Percentiles rank a stretch among this genome's conserved stretches.
These are phyloP conservation scores for Coturnix japonica DNA, from an alignment of 2,113 vertebrate genomes.

Conservation along the genomic window DNA sequence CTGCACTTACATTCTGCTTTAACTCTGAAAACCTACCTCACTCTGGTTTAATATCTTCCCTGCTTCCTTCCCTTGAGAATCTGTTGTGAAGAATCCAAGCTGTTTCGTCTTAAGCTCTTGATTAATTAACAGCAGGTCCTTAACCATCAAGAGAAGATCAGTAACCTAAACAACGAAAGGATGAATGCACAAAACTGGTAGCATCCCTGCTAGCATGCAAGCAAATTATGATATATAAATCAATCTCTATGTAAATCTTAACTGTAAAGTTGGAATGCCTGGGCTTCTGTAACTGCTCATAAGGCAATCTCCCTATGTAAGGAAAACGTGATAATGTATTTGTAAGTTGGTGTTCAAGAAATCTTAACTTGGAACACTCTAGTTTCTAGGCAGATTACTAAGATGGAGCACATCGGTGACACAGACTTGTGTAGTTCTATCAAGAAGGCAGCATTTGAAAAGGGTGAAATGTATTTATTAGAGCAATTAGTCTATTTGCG, in stretches of 20 bases:
- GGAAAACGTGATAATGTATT: background rate
- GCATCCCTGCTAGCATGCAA: background rate
- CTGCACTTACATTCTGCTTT: background rate
- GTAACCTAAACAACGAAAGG: constrained; percentile 76
- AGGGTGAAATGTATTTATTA: background rate
- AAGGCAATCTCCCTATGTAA: background rate
- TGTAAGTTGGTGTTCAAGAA: background rate
- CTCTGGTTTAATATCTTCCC: constrained; percentile 22
- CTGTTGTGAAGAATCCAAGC: constrained; percentile 38
- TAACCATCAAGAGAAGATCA: constrained; percentile 84
- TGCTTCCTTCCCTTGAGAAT: constrained; percentile 40
- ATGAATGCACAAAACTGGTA: background rate
- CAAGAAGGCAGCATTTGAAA: background rate
- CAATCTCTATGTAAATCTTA: background rate
- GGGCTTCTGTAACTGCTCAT: background rate
- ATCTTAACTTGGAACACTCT: background rate
- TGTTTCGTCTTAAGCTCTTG: constrained; percentile 77
- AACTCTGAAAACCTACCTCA: constrained; percentile 67
- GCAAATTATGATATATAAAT: background rate
- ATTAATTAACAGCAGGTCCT: constrained; percentile 80
- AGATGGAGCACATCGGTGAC: background rate
- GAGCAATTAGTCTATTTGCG: background rate
- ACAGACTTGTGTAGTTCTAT: fast-evolving
- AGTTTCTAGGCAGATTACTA: background rate
- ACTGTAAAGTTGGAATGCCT: background rate